Evolutionary conservation across 2,113 vertebrate species (phyloP).

Genomic region (western clawed frog (Xenopus tropicalis)): UCB_Xtro_10.0 CM004450.2:47832001-47832500

Average conservation of each 20-base stretch:
- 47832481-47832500: no score
- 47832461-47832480: no score
- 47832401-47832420: neutral
- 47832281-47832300: neutral
- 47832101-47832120: neutral
- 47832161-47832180: slow-evolving; percentile 17
- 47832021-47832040: no score
- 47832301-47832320: neutral
- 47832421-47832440: no score
- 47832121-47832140: slow-evolving; percentile 4
- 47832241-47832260: neutral
- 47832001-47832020: no score
- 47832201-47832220: slow-evolving; percentile 26
- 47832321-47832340: neutral
- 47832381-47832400: neutral
- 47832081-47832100: neutral
- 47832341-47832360: neutral
- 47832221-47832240: neutral
- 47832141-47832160: slow-evolving; percentile 16
- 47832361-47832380: neutral
- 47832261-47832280: neutral
- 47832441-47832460: no score
- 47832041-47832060: no score
- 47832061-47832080: neutral
- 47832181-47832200: slow-evolving; percentile 36